Evolutionary conservation across 2,888 invertebrate species (phyloP).

Genomic region (Rhynchonema sp.): DNA sequence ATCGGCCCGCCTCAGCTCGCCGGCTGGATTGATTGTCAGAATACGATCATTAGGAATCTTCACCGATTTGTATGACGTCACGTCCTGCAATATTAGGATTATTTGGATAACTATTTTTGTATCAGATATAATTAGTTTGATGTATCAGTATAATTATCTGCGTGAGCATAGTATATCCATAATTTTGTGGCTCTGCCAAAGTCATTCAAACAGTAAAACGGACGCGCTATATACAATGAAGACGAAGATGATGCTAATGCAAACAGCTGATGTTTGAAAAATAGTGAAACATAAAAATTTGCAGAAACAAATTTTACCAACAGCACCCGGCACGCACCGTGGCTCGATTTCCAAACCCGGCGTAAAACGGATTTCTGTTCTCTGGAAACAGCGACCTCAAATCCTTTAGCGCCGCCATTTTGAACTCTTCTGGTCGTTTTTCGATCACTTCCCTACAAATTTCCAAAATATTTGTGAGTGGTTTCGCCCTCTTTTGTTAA

Average conservation of each 20-base stretch:
- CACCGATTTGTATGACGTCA: constrained; percentile 86
- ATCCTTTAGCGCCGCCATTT: constrained; percentile 88
- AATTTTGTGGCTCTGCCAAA: too few relatives aligned
- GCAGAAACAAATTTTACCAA: background rate
- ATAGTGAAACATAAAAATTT: background rate
- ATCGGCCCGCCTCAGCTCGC: constrained; percentile 81
- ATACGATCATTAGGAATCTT: constrained; percentile 86
- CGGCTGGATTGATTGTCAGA: constrained; percentile 90
- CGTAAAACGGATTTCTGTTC: constrained; percentile 76
- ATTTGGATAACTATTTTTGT: too few relatives aligned
- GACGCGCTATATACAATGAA: too few relatives aligned
- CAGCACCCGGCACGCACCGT: constrained; percentile 45
- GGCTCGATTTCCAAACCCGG: constrained; percentile 93
- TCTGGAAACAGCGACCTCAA: constrained; percentile 78
- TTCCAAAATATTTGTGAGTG: too few relatives aligned
- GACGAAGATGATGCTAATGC: too few relatives aligned
- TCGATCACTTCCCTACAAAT: constrained; percentile 84
- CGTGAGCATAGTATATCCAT: too few relatives aligned
- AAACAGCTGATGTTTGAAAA: too few relatives aligned
- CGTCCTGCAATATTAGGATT: too few relatives aligned
- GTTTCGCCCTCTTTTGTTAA: background rate
- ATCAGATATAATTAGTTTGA: too few relatives aligned
- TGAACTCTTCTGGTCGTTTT: constrained; percentile 96
- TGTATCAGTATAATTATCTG: too few relatives aligned
- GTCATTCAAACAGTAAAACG: too few relatives aligned